These are phyloP conservation scores for Xiphophorus hellerii DNA, from an alignment of 2,113 vertebrate genomes.

Conservation along the genomic window DNA sequence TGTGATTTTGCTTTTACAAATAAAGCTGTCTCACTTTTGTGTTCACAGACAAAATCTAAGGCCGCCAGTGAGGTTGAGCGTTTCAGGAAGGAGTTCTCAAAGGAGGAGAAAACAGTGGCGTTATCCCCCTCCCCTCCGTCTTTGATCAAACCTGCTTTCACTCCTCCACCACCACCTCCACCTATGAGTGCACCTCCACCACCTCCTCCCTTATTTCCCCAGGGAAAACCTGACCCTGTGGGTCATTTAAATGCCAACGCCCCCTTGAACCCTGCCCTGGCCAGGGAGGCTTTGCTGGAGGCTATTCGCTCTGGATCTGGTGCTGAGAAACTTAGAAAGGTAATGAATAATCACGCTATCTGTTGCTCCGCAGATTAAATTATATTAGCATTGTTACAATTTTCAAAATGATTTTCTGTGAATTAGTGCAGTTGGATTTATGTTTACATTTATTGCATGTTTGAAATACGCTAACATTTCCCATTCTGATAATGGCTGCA, in stretches of 20 bases:
- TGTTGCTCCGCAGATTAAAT: background rate
- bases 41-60: conserved; percentile 82
- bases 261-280: conserved; percentile 57
- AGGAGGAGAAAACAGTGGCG: conserved; percentile 36
- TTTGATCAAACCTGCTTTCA: conserved; percentile 35
- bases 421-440: background rate
- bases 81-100: conserved; percentile 51
- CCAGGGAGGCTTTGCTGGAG: conserved; percentile 88
- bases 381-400: background rate
- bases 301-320: conserved; percentile 92
- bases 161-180: conserved; percentile 42
- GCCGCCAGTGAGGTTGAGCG: conserved; percentile 84
- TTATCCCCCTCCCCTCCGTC: conserved; percentile 36
- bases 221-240: conserved; percentile 35
- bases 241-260: conserved; percentile 23
- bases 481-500: background rate
- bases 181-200: conserved; percentile 47
- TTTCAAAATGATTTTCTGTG: background rate
- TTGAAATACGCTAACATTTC: conserved; percentile 1
- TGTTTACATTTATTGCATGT: background rate
- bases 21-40: conserved; percentile 19
- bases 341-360: conserved; percentile 50
- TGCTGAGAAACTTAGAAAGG: conserved; percentile 90
- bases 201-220: conserved; percentile 57
- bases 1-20: conserved; percentile 12